A percentile compares a stretch with the other conserved stretches of the same genome.
Evolutionary conservation across 2,797 vertebrate species (phyloP).

Genomic region (Limosa lapponica): DNA sequence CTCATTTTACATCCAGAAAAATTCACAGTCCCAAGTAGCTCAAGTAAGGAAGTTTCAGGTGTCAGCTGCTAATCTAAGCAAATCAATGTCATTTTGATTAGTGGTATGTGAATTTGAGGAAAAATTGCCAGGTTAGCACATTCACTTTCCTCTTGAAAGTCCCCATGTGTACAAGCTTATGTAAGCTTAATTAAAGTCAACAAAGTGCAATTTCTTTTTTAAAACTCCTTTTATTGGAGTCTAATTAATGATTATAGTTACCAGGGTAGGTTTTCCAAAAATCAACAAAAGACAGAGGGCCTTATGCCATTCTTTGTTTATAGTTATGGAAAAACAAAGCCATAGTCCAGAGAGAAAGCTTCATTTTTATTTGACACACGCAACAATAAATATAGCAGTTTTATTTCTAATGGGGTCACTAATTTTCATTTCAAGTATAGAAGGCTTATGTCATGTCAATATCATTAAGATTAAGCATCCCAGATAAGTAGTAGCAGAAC

Average conservation of each 20-base stretch:
- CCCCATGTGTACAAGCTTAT: background rate
- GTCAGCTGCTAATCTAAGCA: conserved; percentile 1
- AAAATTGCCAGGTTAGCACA: conserved; percentile 22
- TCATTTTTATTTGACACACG: background rate
- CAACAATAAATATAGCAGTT: background rate
- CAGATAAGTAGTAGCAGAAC: background rate
- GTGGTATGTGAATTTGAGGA: background rate
- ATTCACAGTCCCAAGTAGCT: background rate
- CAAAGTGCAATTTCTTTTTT: background rate
- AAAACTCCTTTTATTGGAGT: background rate
- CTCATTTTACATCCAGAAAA: background rate
- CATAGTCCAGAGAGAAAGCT: background rate
- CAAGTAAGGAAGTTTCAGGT: background rate
- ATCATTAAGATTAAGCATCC: background rate
- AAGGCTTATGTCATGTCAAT: background rate
- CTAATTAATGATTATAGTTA: background rate
- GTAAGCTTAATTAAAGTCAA: conserved; percentile 37
- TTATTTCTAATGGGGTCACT: background rate
- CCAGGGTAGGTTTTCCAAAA: background rate
- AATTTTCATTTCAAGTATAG: background rate
- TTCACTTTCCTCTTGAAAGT: background rate
- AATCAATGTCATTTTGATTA: conserved; percentile 48
- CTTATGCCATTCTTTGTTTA: background rate
- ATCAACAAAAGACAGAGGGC: background rate
- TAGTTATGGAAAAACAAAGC: background rate